Base-by-base conservation (phyloP, 1,140 invertebrate genomes). In the Caerostris extrusa region DNA sequence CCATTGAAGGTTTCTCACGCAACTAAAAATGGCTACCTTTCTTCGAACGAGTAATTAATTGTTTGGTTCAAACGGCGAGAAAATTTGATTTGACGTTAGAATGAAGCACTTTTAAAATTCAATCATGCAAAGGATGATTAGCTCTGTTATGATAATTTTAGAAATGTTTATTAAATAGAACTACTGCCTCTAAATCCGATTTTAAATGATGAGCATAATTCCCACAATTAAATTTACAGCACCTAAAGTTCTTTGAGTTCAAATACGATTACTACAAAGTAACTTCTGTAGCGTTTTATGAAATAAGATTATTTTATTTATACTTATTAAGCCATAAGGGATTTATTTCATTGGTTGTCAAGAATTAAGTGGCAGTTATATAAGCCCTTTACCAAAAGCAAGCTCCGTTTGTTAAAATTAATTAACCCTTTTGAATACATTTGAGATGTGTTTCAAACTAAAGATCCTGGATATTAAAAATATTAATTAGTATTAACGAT, bases 101-200 rank as follows among this genome's bases (percentile, higher is more conserved):
- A 34, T 34, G 71, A 34, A 77, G 53, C 71, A 77, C 34, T 34
- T 77, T 77, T 77, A 53, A 77, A 77, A 12, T 77, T 12, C 71
- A 53, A 77, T 53, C 8, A 12, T 50, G 71, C 8, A 53, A 77
- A 77, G 71, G 71, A 19, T 77, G 5, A 77, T 19, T 77, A 3
- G 34, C 12, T 34, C 7, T 8, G 50, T 7, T 77, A 50, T 7
- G 10, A 12, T 53, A 34, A 77, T 3, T 77, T 77, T 7, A 77
- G 34, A 77, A 77, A 12, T 34, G 50, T 77, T 77, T 77, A 77
- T 77, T 77, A 77, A 77, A 34, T 77, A 12, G 34, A 77, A 77
- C 53, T 77, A 77, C 12, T 50, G 53, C 34, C 53, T 12, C 12
- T 50, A 50, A 77, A 53, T 77, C 34, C 71, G 3, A 4, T 12